These are phyloP conservation scores for Corythornis vintsioides DNA, from an alignment of 2,113 vertebrate genomes.

Conservation along the genomic window DNA sequence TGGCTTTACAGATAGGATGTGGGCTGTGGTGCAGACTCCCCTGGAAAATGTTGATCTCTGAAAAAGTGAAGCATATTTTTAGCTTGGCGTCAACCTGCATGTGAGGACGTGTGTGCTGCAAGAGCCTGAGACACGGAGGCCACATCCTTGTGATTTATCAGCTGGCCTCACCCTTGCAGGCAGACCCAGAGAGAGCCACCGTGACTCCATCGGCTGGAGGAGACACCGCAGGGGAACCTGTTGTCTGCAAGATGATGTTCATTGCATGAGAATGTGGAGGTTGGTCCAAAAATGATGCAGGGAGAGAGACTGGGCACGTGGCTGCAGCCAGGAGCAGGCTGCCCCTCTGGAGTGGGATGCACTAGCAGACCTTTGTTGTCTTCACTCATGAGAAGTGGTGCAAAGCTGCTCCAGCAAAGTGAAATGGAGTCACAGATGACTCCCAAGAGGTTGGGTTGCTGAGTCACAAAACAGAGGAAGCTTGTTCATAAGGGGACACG, in stretches of 20 bases:
- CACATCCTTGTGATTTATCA: background rate
- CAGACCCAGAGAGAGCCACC: background rate
- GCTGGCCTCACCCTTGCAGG: background rate
- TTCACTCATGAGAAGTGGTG: background rate
- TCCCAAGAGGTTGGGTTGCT: background rate
- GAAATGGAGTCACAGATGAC: background rate
- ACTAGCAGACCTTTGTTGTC: background rate
- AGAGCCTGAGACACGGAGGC: background rate
- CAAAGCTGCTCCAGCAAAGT: background rate
- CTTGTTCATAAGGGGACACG: background rate
- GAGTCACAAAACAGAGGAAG: background rate
- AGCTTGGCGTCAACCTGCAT: background rate
- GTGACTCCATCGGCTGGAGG: background rate
- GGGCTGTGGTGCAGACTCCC: background rate
- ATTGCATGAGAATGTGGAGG: rapidly evolving
- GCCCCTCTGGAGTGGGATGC: background rate
- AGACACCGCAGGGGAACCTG: background rate
- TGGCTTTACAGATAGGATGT: conserved; percentile 13
- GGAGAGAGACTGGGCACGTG: rapidly evolving
- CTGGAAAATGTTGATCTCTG: conserved; percentile 34
- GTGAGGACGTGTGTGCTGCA: background rate
- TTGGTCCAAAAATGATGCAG: background rate
- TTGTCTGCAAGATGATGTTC: background rate
- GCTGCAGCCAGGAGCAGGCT: background rate
- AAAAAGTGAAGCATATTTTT: conserved; percentile 43